Percentiles rank a stretch among this genome's conserved stretches.
phyloP scores from a whole-genome alignment of 2,888 invertebrate species.

The Frankliniella fusca region DNA sequence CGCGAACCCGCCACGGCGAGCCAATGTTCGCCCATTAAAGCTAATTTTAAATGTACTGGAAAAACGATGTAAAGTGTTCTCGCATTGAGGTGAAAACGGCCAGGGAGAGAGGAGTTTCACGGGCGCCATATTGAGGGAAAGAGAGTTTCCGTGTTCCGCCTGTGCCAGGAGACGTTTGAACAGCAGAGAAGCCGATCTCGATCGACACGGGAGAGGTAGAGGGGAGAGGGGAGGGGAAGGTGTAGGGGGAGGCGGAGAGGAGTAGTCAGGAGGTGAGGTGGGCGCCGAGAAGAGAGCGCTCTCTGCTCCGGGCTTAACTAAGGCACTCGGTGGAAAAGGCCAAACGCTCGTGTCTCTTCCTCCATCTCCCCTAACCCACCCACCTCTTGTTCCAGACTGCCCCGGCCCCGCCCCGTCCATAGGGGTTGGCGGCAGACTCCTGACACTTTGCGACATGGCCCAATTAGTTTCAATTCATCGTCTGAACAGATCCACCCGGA shows the following conservation, averaged over 20 bases:
- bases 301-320: not conserved
- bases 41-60: no score
- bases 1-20: no score
- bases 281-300: not conserved
- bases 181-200: no score
- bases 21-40: no score
- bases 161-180: no score
- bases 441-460: slow-evolving; percentile 12
- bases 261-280: not conserved
- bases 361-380: not conserved
- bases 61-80: no score
- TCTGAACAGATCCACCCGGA: no score
- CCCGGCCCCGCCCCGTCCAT: not conserved
- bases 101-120: no score
- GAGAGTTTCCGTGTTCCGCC: no score
- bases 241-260: slow-evolving; percentile 15
- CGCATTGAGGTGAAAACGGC: no score
- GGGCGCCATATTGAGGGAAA: no score
- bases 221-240: not conserved
- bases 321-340: not conserved
- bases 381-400: not conserved
- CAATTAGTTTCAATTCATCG: slow-evolving; percentile 19
- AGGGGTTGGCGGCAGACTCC: slow-evolving; percentile 6
- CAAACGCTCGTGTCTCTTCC: slow-evolving; percentile 23
- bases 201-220: not conserved